phyloP scores from a whole-genome alignment of 2,888 invertebrate species.

The Rotaria magnacalcarata region DNA sequence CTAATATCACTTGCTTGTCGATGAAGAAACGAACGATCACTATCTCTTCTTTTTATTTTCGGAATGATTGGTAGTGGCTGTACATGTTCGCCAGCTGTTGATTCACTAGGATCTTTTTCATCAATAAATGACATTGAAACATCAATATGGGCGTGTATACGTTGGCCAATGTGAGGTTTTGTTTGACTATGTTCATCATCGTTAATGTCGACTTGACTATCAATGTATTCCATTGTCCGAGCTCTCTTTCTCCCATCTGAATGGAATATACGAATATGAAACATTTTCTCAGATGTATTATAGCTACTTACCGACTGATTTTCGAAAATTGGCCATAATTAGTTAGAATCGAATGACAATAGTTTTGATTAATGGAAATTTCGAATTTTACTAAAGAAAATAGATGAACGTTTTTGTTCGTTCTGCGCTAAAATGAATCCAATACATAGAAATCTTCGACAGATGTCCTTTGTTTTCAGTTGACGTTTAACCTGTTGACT shows the following conservation, averaged over 20 bases:
- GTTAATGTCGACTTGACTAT: neutral
- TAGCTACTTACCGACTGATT: neutral
- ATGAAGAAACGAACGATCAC: neutral
- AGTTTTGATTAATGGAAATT: neutral
- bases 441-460: neutral
- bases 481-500: neutral
- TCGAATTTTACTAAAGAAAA: neutral
- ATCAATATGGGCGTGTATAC: neutral
- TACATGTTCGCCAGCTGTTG: neutral
- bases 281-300: neutral
- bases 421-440: neutral
- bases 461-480: neutral
- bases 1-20: conserved; percentile 1
- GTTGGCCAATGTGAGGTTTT: neutral
- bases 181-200: neutral
- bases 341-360: neutral
- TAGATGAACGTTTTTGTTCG: neutral
- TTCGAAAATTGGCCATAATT: neutral
- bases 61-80: neutral
- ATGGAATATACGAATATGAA: neutral
- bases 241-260: neutral
- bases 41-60: neutral
- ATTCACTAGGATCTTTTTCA: neutral
- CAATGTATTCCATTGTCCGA: neutral
- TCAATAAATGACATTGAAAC: neutral